Conservation (phyloP, 2,888 invertebrate genomes). For the Agrotis clavis region DNA sequence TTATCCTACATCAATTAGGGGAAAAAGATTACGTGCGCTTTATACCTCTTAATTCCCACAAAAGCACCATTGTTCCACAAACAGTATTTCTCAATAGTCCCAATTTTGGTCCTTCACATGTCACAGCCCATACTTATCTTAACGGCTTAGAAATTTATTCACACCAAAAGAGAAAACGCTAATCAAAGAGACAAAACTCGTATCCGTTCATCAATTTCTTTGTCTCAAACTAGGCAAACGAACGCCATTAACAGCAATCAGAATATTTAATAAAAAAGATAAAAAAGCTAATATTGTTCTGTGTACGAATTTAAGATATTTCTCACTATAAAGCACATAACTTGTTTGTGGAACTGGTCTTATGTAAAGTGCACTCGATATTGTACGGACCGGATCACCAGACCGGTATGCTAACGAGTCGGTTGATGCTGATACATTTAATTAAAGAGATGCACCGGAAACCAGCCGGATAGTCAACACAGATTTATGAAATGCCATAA, state of each 20-base stretch:
- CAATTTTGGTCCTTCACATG: conserved; percentile 1
- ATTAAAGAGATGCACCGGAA: conserved; percentile 80
- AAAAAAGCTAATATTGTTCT: conserved; percentile 75
- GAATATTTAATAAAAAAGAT: conserved; percentile 62
- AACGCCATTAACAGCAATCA: conserved; percentile 63
- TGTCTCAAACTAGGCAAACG: conserved; percentile 59
- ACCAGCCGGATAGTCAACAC: conserved; percentile 68
- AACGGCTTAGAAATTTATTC: conserved; percentile 48
- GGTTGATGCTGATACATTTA: conserved; percentile 63
- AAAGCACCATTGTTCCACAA: neutral
- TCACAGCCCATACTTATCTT: conserved; percentile 24
- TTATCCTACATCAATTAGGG: too few relatives aligned
- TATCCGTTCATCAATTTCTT: conserved; percentile 55
- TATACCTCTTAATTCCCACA: neutral
- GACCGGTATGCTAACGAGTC: conserved; percentile 64
- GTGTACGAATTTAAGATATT: conserved; percentile 77
- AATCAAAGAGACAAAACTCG: conserved; percentile 52
- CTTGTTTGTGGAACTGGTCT: conserved; percentile 70
- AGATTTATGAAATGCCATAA: conserved; percentile 82
- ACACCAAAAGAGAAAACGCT: conserved; percentile 54
- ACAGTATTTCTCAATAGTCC: conserved; percentile 1
- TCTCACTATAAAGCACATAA: conserved; percentile 78
- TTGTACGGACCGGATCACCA: conserved; percentile 58
- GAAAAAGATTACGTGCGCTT: neutral
- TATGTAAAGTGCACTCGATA: conserved; percentile 75